Conservation (phyloP, 2,888 invertebrate species). For the Dynastes hyllus region DNA sequence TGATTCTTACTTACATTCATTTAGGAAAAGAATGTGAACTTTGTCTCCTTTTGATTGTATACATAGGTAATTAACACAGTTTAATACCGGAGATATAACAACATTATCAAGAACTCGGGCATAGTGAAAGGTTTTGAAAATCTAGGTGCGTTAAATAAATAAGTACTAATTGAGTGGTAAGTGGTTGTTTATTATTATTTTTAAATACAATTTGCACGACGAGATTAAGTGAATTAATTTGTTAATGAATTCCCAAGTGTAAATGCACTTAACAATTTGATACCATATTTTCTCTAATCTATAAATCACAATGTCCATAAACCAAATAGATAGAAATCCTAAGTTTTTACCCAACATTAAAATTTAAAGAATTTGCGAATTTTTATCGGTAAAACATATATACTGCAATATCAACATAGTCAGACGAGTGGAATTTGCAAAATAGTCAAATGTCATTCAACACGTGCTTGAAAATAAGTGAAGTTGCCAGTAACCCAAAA, state of each 20-base stretch:
- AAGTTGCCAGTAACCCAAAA: neutral
- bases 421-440: neutral
- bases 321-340: too few species aligned
- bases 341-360: neutral
- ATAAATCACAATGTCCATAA: too few species aligned
- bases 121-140: neutral
- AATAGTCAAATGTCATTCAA: conserved; percentile 32
- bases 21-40: neutral
- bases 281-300: too few species aligned
- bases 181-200: conserved; percentile 6
- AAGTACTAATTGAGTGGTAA: conserved; percentile 9
- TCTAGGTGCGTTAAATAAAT: conserved; percentile 4
- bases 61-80: conserved; percentile 2
- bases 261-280: too few species aligned
- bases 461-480: conserved; percentile 31
- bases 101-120: neutral
- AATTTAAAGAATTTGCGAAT: neutral
- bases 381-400: conserved; percentile 19
- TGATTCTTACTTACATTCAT: neutral
- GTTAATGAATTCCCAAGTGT: too few species aligned
- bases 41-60: conserved; percentile 8
- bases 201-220: neutral
- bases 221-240: neutral
- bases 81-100: neutral
- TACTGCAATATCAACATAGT: conserved; percentile 23